Conservation (phyloP, 1,140 invertebrate species). For the Heliconius nattereri region DNA sequence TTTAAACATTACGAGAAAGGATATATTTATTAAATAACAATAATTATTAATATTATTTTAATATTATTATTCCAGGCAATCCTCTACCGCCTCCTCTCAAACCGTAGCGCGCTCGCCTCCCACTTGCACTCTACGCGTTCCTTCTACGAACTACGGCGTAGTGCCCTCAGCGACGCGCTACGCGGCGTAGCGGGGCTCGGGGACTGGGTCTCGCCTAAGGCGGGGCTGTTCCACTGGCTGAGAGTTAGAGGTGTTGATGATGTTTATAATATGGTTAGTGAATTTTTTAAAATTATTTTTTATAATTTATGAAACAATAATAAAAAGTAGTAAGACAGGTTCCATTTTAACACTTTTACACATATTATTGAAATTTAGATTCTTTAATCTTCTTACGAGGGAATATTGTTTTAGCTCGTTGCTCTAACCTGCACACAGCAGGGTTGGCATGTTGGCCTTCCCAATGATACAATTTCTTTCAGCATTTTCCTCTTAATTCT, state of each 20-base stretch:
- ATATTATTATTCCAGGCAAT: slow-evolving; percentile 76
- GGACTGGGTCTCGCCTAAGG: slow-evolving; percentile 85
- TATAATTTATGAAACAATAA: not conserved
- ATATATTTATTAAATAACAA: too few relatives aligned
- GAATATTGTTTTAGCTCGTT: too few relatives aligned
- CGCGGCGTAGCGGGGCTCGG: slow-evolving; percentile 84
- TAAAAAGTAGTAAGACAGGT: too few relatives aligned
- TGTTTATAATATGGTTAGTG: slow-evolving; percentile 87
- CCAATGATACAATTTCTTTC: too few relatives aligned
- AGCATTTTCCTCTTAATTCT: too few relatives aligned
- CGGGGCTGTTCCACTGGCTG: slow-evolving; percentile 91
- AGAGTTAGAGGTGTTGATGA: slow-evolving; percentile 85
- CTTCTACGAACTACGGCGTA: slow-evolving; percentile 86
- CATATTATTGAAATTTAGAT: too few relatives aligned
- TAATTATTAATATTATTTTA: too few relatives aligned
- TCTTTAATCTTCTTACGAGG: too few relatives aligned
- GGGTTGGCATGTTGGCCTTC: too few relatives aligned
- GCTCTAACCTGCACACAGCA: too few relatives aligned
- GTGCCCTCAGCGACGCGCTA: slow-evolving; percentile 83
- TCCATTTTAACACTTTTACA: too few relatives aligned
- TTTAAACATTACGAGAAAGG: too few relatives aligned
- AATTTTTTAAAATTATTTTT: not conserved
- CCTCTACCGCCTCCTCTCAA: slow-evolving; percentile 85
- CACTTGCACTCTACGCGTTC: slow-evolving; percentile 83
- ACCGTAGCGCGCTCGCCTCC: slow-evolving; percentile 82